A percentile compares a stretch with the other conserved stretches of the same genome.
Conservation (phyloP, 2,888 invertebrate species). For the Ophion ventricosus region DNA sequence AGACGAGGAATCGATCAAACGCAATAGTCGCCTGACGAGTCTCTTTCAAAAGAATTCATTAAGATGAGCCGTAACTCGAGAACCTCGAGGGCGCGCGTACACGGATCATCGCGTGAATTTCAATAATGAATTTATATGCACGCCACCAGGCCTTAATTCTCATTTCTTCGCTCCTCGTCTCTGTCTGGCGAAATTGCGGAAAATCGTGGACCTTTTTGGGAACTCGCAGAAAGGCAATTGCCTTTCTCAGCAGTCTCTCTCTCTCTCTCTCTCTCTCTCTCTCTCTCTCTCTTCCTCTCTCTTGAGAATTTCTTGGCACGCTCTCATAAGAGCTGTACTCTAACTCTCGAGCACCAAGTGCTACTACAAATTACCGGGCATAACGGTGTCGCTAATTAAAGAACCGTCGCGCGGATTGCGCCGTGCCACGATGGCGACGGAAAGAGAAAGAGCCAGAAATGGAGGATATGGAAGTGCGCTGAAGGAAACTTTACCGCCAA, state of each 20-base stretch:
- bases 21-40: too few species aligned
- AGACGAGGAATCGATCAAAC: too few species aligned
- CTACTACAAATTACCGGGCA: constrained; percentile 65
- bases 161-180: neutral
- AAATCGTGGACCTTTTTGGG: constrained; percentile 51
- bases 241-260: constrained; percentile 17
- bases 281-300: neutral
- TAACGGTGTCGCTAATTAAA: constrained; percentile 67
- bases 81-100: neutral
- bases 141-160: constrained; percentile 19
- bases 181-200: neutral
- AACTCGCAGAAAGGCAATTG: constrained; percentile 29
- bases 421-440: constrained; percentile 17
- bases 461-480: neutral
- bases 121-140: constrained; percentile 43
- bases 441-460: constrained; percentile 3
- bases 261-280: constrained; percentile 25
- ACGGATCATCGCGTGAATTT: constrained; percentile 21
- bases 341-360: constrained; percentile 50
- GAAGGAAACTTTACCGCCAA: constrained; percentile 26
- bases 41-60: neutral
- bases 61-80: neutral
- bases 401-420: constrained; percentile 54
- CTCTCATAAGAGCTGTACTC: constrained; percentile 29
- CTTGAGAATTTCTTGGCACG: constrained; percentile 60